phyloP scores from a whole-genome alignment of 1,140 invertebrate genomes.

The Temnothorax longispinosus region DNA sequence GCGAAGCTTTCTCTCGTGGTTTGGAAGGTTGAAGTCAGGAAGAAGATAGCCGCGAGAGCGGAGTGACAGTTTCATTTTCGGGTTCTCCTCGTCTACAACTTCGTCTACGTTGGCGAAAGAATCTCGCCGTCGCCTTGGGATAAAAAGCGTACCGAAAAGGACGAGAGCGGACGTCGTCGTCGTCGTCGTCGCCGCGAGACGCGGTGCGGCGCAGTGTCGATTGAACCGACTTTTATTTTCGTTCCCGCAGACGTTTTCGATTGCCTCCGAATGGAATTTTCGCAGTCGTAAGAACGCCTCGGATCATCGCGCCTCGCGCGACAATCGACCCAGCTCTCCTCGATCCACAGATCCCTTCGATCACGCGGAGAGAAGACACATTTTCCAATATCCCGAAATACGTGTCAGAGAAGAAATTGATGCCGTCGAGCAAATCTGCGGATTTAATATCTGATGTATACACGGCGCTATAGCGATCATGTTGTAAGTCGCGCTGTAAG shows the following conservation, averaged over 20 bases:
- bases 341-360: conserved; percentile 44
- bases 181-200: conserved; percentile 29
- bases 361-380: conserved; percentile 45
- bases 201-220: conserved; percentile 30
- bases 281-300: conserved; percentile 8
- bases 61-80: conserved; percentile 82
- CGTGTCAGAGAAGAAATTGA: conserved; percentile 59
- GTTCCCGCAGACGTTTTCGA: conserved; percentile 43
- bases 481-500: conserved; percentile 46
- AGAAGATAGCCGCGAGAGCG: conserved; percentile 71
- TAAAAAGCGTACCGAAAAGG: conserved; percentile 45
- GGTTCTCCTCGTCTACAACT: conserved; percentile 43
- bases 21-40: conserved; percentile 22
- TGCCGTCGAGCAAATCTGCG: conserved; percentile 58
- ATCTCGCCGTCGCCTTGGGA: conserved; percentile 40
- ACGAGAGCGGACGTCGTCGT: conserved; percentile 38
- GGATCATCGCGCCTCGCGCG: conserved; percentile 23
- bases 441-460: conserved; percentile 57
- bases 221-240: conserved; percentile 59
- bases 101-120: conserved; percentile 38
- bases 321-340: conserved; percentile 24
- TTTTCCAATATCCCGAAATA: conserved; percentile 56
- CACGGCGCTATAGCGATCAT: conserved; percentile 11
- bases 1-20: conserved; percentile 45
- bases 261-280: conserved; percentile 51